Percentiles rank a stretch among this genome's conserved stretches.
Conservation (phyloP, 2,888 invertebrate genomes). For the Machimus rusticus region DNA sequence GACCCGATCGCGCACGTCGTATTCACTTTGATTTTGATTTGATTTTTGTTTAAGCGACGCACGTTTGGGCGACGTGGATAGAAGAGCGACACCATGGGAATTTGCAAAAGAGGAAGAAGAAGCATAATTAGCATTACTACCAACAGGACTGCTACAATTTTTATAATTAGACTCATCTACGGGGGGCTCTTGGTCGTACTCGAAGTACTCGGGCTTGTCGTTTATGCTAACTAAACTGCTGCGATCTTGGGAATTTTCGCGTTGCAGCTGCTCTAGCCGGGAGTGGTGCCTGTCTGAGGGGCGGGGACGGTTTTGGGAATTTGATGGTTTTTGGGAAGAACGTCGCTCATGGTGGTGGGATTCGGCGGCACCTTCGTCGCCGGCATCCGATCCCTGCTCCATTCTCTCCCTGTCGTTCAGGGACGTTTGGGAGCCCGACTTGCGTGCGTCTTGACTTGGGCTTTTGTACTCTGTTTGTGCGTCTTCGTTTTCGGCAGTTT, state of each 20-base stretch:
- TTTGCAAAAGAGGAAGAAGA: conserved; percentile 70
- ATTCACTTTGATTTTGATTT: conserved; percentile 65
- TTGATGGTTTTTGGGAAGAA: not conserved
- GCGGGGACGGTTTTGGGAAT: not conserved
- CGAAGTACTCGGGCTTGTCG: conserved; percentile 66
- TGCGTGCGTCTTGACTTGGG: not conserved
- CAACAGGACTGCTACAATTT: conserved; percentile 64
- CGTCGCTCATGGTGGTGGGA: conserved; percentile 36
- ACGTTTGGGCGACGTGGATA: conserved; percentile 56
- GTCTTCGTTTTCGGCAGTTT: conserved; percentile 39
- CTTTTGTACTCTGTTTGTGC: conserved; percentile 34
- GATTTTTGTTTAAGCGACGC: conserved; percentile 57
- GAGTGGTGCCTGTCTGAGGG: conserved; percentile 46
- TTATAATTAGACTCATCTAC: conserved; percentile 55
- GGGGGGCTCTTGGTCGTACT: conserved; percentile 58
- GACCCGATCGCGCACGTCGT: conserved; percentile 61
- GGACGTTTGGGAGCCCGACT: not conserved
- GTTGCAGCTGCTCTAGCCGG: conserved; percentile 50
- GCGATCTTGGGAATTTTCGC: conserved; percentile 53
- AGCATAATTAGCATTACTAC: conserved; percentile 69
- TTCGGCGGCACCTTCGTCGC: not conserved
- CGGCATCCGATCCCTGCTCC: not conserved
- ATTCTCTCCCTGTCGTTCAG: not conserved
- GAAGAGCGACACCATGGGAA: conserved; percentile 58
- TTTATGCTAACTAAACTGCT: conserved; percentile 66